Base-by-base conservation (phyloP, 2,888 invertebrate genomes). In the Hemaris fuciformis region DNA sequence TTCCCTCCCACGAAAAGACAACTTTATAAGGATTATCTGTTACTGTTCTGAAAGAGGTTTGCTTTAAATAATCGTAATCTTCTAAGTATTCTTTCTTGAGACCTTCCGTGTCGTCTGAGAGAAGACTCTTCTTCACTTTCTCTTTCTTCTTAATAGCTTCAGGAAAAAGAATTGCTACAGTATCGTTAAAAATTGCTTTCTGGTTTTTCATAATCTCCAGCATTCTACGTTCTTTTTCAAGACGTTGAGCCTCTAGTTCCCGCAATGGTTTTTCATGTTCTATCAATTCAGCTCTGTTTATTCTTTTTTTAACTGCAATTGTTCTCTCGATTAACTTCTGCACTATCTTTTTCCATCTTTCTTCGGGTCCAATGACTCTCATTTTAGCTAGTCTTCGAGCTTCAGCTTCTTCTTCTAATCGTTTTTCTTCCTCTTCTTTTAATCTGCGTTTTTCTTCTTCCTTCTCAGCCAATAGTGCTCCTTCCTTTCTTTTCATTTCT, bases 151-250 rank as follows among this genome's bases (percentile, higher is more conserved):
- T 91, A 38, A 94, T 87, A 31, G 93, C 93, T 74, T 95, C 94
- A 0, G 95, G 95, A 70, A 95, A 95, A 13, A 94, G 79, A 64
- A 93, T 93, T 7, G 93, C 93, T 0, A 95, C 93, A 0, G 94
- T 94, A 42, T 95, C 94, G 67, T 94, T 94, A 71, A 96, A 96
- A 68, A 96, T 94, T 4, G 87, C 88, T 66, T 94, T 93, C 64
- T 94, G 93, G 66, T 93, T 91, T 73, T 92, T 93, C 84, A 95
- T 88, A 27, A 93, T 92, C 59, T 93, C 91, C 22, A 90, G 81
- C 83, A 94, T 93, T 76, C 94, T 93, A 68, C 87, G 82, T 72
- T 93, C 93, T 74, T 94, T 95, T 63, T 90, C 90, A 62, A 91
- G 82, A 5, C 93, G 91, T 66, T 94, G 95, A 27, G 91, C 85